These are phyloP conservation scores for Drosophila fuyamai DNA, from an alignment of 1,140 invertebrate species.

Conservation along the genomic window DNA sequence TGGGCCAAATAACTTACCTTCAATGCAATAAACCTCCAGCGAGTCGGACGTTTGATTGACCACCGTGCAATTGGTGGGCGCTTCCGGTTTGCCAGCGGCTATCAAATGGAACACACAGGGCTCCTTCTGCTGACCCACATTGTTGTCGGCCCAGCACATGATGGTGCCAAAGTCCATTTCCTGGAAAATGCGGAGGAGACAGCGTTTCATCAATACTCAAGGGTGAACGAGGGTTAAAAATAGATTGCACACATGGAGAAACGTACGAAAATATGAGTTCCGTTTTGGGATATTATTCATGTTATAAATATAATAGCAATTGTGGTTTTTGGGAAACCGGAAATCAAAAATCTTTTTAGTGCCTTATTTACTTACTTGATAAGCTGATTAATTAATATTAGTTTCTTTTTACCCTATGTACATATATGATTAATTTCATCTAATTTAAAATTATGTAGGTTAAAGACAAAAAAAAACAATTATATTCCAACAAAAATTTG, in stretches of 20 bases:
- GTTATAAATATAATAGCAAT: too few species aligned
- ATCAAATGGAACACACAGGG: slow-evolving; percentile 91
- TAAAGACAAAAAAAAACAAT: too few species aligned
- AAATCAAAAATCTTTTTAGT: too few species aligned
- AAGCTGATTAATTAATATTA: too few species aligned
- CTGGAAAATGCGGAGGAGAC: slow-evolving; percentile 54
- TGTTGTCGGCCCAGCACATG: slow-evolving; percentile 89
- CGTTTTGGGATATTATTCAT: too few species aligned
- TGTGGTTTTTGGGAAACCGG: too few species aligned
- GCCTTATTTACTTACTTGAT: too few species aligned
- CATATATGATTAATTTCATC: too few species aligned
- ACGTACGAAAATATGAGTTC: too few species aligned
- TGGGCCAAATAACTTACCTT: slow-evolving; percentile 84
- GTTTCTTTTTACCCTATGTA: too few species aligned
- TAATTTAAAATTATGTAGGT: too few species aligned
- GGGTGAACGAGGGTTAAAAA: slow-evolving; percentile 17
- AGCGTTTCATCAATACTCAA: slow-evolving; percentile 25
- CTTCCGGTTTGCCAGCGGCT: slow-evolving; percentile 91
- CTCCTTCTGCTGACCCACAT: slow-evolving; percentile 88
- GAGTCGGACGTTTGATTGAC: slow-evolving; percentile 92
- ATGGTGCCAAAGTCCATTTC: slow-evolving; percentile 90
- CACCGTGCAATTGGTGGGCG: slow-evolving; percentile 91
- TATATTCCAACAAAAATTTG: too few species aligned
- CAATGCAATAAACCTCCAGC: slow-evolving; percentile 90
- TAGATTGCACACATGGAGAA: background rate